Conservation (phyloP, 2,113 vertebrate genomes). For the Haemorhous mexicanus region DNA sequence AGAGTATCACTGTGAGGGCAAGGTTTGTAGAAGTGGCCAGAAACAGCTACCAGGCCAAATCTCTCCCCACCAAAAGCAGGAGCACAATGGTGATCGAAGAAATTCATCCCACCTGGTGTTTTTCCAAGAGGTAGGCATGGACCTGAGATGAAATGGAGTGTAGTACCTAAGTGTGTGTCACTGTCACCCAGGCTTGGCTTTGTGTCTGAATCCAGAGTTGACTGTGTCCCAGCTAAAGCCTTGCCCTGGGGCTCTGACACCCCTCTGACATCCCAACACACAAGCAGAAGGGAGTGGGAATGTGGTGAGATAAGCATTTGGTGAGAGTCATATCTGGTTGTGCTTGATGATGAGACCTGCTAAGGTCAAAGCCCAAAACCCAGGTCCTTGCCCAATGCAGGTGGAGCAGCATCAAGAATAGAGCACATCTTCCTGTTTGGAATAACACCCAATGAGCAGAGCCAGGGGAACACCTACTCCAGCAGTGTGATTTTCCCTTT, state of each 20-base stretch:
- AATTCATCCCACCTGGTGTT: neutral
- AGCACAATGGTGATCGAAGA: neutral
- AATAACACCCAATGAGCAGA: neutral
- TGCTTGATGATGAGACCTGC: neutral
- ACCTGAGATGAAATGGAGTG: neutral
- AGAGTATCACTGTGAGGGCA: neutral
- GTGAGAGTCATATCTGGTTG: neutral
- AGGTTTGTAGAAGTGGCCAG: neutral
- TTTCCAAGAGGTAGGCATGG: fast-evolving
- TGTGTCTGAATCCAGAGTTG: neutral
- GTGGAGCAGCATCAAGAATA: neutral
- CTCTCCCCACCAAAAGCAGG: neutral
- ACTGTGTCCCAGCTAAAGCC: neutral
- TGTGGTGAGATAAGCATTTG: neutral
- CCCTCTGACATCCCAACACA: neutral
- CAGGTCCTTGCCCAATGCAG: neutral
- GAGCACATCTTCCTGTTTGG: neutral
- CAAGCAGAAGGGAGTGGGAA: neutral
- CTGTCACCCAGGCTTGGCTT: neutral
- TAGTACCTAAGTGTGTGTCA: too few species aligned
- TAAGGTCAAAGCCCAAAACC: neutral
- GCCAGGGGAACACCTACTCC: neutral
- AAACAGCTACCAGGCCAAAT: neutral
- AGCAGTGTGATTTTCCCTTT: neutral
- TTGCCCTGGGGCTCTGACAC: neutral